Conservation (phyloP, 2,113 vertebrate species). For the Pipra filicauda region DNA sequence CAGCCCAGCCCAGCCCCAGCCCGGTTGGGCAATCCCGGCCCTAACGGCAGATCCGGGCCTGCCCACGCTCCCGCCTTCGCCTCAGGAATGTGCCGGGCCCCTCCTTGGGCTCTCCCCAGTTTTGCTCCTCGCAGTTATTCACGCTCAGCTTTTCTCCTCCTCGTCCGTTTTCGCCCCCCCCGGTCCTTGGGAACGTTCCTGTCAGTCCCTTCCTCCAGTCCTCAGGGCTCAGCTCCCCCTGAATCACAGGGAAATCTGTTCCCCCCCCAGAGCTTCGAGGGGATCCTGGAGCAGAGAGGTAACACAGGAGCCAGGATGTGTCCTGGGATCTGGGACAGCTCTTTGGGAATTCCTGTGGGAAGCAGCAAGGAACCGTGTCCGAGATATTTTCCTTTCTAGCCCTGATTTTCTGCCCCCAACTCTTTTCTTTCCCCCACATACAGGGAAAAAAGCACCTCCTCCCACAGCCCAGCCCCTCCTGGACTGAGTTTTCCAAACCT, state of each 20-base stretch:
- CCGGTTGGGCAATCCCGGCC: not conserved
- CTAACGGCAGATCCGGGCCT: not conserved
- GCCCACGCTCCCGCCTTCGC: not conserved
- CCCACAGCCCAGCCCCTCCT: accelerated
- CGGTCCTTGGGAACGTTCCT: accelerated
- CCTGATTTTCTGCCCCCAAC: not conserved
- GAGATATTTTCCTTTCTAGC: not conserved
- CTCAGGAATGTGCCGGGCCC: not conserved
- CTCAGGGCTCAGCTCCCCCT: not conserved
- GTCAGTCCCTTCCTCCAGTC: accelerated
- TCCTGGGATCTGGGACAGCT: not conserved
- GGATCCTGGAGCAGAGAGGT: no score
- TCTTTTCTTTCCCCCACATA: not conserved
- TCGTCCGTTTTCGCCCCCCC: accelerated
- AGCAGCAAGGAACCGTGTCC: no score
- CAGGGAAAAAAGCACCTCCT: no score
- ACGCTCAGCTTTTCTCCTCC: accelerated
- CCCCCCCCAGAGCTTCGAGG: not conserved
- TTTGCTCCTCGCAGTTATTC: not conserved
- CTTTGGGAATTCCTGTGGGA: not conserved
- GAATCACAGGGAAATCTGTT: not conserved
- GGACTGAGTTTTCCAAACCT: not conserved
- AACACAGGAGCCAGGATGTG: not conserved
- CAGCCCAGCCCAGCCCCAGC: not conserved
- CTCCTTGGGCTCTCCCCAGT: accelerated